Percentiles rank a stretch among this genome's conserved stretches.
Evolutionary conservation across 2,113 vertebrate species (phyloP).

Genomic region (Psilopogon haemacephalus): DNA sequence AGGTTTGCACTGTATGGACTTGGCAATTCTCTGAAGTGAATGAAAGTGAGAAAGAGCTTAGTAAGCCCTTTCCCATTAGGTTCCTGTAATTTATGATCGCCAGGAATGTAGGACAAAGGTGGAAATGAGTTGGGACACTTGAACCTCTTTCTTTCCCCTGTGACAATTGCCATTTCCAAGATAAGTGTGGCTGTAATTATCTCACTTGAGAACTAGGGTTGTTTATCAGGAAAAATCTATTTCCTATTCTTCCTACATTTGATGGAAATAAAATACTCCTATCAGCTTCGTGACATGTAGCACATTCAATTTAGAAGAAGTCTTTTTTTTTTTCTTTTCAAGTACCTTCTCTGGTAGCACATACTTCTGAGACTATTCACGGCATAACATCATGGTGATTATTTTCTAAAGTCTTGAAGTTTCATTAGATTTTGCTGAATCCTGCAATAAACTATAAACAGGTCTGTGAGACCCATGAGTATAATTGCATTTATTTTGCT

Average conservation of each 20-base stretch:
- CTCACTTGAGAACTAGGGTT: not conserved
- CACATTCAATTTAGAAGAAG: not conserved
- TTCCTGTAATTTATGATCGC: not conserved
- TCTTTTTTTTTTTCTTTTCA: not conserved
- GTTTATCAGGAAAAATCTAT: not conserved
- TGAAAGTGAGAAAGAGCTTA: not conserved
- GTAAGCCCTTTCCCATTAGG: not conserved
- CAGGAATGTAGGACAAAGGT: not conserved
- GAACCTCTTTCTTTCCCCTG: not conserved
- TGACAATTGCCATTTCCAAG: not conserved
- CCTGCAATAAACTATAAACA: not conserved
- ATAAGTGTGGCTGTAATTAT: not conserved
- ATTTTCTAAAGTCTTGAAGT: not conserved
- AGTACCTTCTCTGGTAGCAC: not conserved
- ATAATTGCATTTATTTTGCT: not conserved
- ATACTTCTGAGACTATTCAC: not conserved
- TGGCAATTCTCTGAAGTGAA: not conserved
- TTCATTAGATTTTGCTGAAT: constrained; percentile 15
- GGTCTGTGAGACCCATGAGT: not conserved
- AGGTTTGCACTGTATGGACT: not conserved
- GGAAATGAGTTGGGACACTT: not conserved
- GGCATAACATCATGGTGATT: not conserved
- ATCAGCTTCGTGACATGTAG: not conserved
- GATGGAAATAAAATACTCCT: not conserved
- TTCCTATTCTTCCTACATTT: not conserved